These are phyloP conservation scores for Syrmaticus mikado DNA, from an alignment of 2,113 vertebrate species.

Conservation along the genomic window DNA sequence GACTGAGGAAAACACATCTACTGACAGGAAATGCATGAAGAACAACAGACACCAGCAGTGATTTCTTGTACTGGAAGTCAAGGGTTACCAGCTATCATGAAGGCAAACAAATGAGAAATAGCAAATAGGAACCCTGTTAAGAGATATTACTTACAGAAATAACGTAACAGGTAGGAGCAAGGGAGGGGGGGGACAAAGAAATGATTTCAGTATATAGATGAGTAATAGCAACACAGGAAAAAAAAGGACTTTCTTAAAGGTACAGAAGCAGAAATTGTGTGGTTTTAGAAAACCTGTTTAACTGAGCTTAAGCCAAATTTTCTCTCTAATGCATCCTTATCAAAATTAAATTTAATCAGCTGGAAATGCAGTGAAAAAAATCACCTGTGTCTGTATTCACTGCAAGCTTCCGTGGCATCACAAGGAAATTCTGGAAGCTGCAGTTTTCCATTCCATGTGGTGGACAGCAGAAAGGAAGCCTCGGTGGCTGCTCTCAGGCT, in stretches of 20 bases:
- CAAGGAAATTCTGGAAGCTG: background rate
- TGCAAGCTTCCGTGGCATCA: background rate
- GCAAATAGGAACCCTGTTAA: background rate
- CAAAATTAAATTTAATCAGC: constrained; percentile 2
- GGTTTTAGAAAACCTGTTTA: background rate
- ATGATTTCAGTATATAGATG: background rate
- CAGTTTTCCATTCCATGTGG: background rate
- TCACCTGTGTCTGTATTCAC: background rate
- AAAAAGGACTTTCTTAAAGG: background rate
- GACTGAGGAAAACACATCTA: background rate
- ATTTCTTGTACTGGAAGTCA: background rate
- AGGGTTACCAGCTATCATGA: background rate
- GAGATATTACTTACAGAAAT: background rate
- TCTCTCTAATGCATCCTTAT: background rate
- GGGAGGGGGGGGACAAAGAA: background rate
- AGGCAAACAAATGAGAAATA: background rate
- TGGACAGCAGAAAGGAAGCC: background rate
- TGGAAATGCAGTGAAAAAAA: background rate
- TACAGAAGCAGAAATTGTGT: background rate
- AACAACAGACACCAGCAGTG: background rate
- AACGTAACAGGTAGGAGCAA: background rate
- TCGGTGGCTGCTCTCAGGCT: background rate
- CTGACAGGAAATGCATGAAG: background rate
- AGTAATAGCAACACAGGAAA: background rate
- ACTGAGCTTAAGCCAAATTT: background rate